Evolutionary conservation across 2,797 vertebrate genomes (phyloP), one percentile per base, ranked within the genome.

Genomic region (Paratrypauchen microcephalus): DNA sequence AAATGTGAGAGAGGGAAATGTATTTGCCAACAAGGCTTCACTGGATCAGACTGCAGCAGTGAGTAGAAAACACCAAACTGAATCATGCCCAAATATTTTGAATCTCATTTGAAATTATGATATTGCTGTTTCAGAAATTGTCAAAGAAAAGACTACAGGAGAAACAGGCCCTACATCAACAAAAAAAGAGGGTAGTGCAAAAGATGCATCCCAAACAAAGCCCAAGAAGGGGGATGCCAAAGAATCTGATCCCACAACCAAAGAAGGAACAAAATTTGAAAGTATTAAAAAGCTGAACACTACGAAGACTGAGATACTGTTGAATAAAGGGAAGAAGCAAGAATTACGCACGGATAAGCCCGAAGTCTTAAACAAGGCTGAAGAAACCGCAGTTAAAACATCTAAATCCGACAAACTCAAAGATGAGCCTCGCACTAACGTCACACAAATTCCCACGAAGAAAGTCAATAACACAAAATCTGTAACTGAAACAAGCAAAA

Each of bases 1-100:
- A 72, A 91, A 74, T 96, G 95, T 82, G 90, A 94, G 77, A 92
- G 87, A 11, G 95, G 94, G 1, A 90, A 91, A 83, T 97, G 96
- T 73, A 16, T 88, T 70, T 96, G 95, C 75, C 86, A 91, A 69
- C 87, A 91, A 16, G 94, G 94, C 76, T 96, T 93, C 60, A 68
- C 68, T 0, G 94, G 95, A 21, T 78, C 79, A 48, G 95, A 95
- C 83, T 97, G 96, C 79, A 82, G 26, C 18, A 50, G 91, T 81
- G 71, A 80, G 70, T 91, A 80, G 92, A 87, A 63, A 59, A 11
- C 21, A 32, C 48, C 15, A 6, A 13, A 19, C 12, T 6, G 45
- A 36, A 3, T 55, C 58, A 65, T 26, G 26, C 61, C 68, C 6
- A 23, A n/a, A 54, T 1, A 64, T 58, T 19, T 19, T 70, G 56